Conservation (phyloP, 2,113 vertebrate species). For the Mesoclemmys tuberculata region DNA sequence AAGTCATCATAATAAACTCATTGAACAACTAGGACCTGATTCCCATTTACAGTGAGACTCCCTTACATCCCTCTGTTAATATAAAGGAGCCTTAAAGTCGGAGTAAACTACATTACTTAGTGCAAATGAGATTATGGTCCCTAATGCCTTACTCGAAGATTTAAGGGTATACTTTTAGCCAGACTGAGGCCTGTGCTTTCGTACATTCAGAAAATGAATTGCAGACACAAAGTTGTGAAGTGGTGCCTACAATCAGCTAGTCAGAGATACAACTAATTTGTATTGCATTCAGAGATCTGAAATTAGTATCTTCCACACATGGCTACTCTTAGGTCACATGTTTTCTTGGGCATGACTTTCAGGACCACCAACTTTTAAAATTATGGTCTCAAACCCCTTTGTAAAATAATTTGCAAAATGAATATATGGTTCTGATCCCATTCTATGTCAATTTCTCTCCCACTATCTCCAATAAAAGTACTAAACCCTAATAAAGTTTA, state of each 20-base stretch:
- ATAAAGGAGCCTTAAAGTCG: not conserved
- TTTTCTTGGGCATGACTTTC: not conserved
- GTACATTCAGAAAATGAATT: not conserved
- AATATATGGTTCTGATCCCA: not conserved
- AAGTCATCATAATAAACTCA: not conserved
- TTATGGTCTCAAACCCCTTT: not conserved
- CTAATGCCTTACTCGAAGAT: not conserved
- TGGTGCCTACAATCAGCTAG: not conserved
- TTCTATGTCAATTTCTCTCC: not conserved
- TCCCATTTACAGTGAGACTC: not conserved
- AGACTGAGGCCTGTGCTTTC: not conserved
- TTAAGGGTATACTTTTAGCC: not conserved
- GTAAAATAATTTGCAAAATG: not conserved
- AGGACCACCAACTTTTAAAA: not conserved
- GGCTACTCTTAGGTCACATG: not conserved
- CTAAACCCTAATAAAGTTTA: not conserved
- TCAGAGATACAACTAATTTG: not conserved
- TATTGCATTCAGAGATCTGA: not conserved
- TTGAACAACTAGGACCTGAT: constrained; percentile 16
- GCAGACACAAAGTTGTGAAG: not conserved
- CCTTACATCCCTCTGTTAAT: not conserved
- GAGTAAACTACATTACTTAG: not conserved
- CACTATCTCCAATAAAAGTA: not conserved
- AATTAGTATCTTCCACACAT: fast-evolving
- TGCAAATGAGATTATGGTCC: no score